Percentiles rank a stretch among this genome's conserved stretches.
These are phyloP conservation scores for Drosophila atripex DNA, from an alignment of 2,888 invertebrate species.

Conservation along the genomic window DNA sequence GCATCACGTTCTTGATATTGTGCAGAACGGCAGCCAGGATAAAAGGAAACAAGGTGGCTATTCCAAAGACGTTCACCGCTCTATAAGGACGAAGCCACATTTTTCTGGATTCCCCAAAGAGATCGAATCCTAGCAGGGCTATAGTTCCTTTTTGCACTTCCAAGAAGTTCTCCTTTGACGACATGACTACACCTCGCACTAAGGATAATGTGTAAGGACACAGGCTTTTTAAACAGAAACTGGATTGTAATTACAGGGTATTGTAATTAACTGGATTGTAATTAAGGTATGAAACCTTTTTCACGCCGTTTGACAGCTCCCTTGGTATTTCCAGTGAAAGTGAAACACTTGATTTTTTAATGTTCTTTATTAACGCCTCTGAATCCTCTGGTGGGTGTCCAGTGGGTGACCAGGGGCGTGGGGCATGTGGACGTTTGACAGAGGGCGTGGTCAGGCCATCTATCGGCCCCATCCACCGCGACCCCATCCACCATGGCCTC, in stretches of 20 bases:
- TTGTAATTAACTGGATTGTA: not conserved
- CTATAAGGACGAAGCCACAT: constrained; percentile 44
- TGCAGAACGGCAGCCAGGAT: constrained; percentile 19
- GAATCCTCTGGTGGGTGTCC: not conserved
- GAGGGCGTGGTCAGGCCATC: constrained; percentile 8
- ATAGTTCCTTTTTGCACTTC: constrained; percentile 44
- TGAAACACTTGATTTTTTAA: constrained; percentile 42
- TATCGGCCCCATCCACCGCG: constrained; percentile 10
- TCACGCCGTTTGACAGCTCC: constrained; percentile 7
- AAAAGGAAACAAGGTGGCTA: constrained; percentile 28
- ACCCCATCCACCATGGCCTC: constrained; percentile 17
- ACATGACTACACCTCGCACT: constrained; percentile 2
- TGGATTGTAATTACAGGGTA: constrained; percentile 11
- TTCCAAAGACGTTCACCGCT: constrained; percentile 13
- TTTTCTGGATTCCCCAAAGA: constrained; percentile 12
- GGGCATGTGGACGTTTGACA: not conserved
- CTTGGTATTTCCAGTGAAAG: constrained; percentile 15
- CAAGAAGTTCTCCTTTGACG: constrained; percentile 32
- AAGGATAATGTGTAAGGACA: not conserved
- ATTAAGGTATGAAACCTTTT: too few species aligned
- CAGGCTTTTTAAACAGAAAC: constrained; percentile 14
- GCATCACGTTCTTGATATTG: constrained; percentile 41
- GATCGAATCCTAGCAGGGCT: constrained; percentile 44
- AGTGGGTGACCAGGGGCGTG: not conserved
- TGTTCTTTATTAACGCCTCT: constrained; percentile 54